phyloP scores from a whole-genome alignment of 1,140 invertebrate species.

The Chironomus striatipennis region DNA sequence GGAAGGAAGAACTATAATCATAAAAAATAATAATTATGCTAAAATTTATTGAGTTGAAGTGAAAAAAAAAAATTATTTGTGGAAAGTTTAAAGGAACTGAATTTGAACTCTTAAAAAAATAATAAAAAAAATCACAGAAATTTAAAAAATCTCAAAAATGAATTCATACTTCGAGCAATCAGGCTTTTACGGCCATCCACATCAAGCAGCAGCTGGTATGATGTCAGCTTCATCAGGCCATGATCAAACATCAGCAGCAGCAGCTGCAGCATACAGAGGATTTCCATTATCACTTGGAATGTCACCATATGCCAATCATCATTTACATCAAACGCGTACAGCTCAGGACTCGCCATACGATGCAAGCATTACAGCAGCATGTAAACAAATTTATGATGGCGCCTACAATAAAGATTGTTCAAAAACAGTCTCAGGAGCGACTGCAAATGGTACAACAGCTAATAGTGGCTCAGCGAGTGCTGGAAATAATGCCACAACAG shows the following conservation, averaged over 20 bases:
- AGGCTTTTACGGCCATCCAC: slow-evolving; percentile 85
- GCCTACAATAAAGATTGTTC: slow-evolving; percentile 41
- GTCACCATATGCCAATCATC: slow-evolving; percentile 77
- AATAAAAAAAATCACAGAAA: neutral
- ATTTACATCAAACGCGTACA: slow-evolving; percentile 63
- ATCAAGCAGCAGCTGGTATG: slow-evolving; percentile 57
- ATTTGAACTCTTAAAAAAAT: neutral
- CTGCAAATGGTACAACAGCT: slow-evolving; percentile 55
- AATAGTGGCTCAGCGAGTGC: slow-evolving; percentile 42
- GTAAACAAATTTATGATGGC: slow-evolving; percentile 51
- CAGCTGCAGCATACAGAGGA: slow-evolving; percentile 63
- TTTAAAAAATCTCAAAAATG: slow-evolving; percentile 60
- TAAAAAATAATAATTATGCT: slow-evolving; percentile 3
- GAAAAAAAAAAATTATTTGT: neutral
- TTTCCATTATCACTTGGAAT: slow-evolving; percentile 76
- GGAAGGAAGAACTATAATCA: neutral
- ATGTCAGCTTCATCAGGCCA: slow-evolving; percentile 55
- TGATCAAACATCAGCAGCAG: slow-evolving; percentile 51
- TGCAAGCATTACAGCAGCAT: slow-evolving; percentile 74
- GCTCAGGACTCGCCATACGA: slow-evolving; percentile 83
- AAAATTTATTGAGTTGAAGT: slow-evolving; percentile 16
- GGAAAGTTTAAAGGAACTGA: neutral
- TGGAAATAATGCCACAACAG: slow-evolving; percentile 41
- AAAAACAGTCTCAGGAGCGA: slow-evolving; percentile 52
- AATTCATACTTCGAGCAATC: slow-evolving; percentile 93